These are phyloP conservation scores for Anoplophora glabripennis DNA, from an alignment of 1,140 invertebrate genomes.

Conservation along the genomic window DNA sequence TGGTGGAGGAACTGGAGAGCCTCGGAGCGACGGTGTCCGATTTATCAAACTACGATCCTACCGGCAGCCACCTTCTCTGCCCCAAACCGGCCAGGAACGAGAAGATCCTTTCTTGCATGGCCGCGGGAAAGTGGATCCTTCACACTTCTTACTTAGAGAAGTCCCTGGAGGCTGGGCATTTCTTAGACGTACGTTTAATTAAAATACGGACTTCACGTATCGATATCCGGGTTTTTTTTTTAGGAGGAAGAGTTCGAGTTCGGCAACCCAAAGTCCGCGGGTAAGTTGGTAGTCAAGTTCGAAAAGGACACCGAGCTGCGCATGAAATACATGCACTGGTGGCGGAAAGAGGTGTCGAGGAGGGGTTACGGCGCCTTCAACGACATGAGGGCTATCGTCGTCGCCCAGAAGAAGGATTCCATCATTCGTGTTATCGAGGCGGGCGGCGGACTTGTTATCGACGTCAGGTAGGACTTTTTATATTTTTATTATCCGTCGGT, in stretches of 20 bases:
- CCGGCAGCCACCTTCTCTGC: conserved; percentile 76
- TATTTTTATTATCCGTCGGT: background rate
- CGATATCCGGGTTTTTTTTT: too few species aligned
- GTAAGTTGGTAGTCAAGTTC: conserved; percentile 48
- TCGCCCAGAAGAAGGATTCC: conserved; percentile 60
- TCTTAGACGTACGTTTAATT: conserved; percentile 62
- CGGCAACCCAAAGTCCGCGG: conserved; percentile 63
- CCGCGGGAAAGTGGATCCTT: conserved; percentile 83
- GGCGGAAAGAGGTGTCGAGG: conserved; percentile 56
- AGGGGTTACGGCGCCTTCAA: conserved; percentile 60
- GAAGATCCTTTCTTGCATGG: conserved; percentile 79
- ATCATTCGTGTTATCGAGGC: conserved; percentile 68
- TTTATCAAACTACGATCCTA: conserved; percentile 60
- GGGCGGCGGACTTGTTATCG: conserved; percentile 66
- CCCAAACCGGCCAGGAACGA: conserved; percentile 74
- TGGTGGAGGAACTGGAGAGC: conserved; percentile 35
- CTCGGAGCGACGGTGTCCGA: conserved; percentile 68
- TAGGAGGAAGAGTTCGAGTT: conserved; percentile 78
- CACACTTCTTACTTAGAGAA: conserved; percentile 73
- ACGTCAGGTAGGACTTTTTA: conserved; percentile 45
- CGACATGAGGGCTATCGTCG: conserved; percentile 67
- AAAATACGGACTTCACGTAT: too few species aligned
- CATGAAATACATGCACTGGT: conserved; percentile 61
- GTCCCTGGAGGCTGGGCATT: conserved; percentile 60
- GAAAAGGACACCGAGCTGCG: conserved; percentile 53